Base-by-base conservation (phyloP, 2,113 vertebrate species). In the Setophaga coronata region DNA sequence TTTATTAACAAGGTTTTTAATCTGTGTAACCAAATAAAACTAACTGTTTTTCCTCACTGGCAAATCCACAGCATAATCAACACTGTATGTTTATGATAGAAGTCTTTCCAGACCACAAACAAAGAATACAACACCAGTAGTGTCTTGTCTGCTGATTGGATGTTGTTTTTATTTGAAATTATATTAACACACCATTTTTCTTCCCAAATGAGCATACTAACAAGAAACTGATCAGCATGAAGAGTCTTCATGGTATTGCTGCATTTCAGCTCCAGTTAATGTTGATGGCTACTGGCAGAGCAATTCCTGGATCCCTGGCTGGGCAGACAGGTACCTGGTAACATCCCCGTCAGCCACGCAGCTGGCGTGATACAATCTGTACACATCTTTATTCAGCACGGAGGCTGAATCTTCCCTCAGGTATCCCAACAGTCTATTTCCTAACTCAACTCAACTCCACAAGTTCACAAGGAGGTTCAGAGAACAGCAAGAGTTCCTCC, bases 61-160 rank as follows among this genome's bases (percentile, higher is more conserved):
- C 42, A 94, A 65, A 85, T 50, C 34, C 47, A 87, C 67, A 82
- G 71, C 42, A 87, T 71, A 78, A 91, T 62, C 78, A 90, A 64
- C 56, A 28, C 29, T 71, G 40, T 67, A 17, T 64, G 29, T 62
- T 90, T 86, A 80, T 0, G 19, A 90, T 0, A 92, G 88, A 96
- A 92, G 58, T 64, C 72, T 51, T 89, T 94, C 76, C 92, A 96
- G 80, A 71, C 72, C 80, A 93, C 93, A 95, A 90, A 85, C 21
- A 91, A 91, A 70, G 78, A 65, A 77, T 43, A 85, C 21, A 92
- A 3, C 78, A 82, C 74, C 56, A 94, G 87, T 53, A 88, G 62
- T 20, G 29, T 86, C 84, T 85, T 81, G 76, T 36, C 74, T 93
- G 62, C 82, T 53, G 33, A 56, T 1, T 61, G 42, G 14, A 69